These are phyloP conservation scores for Sardinella longiceps DNA, from an alignment of 2,797 vertebrate genomes.

Conservation along the genomic window DNA sequence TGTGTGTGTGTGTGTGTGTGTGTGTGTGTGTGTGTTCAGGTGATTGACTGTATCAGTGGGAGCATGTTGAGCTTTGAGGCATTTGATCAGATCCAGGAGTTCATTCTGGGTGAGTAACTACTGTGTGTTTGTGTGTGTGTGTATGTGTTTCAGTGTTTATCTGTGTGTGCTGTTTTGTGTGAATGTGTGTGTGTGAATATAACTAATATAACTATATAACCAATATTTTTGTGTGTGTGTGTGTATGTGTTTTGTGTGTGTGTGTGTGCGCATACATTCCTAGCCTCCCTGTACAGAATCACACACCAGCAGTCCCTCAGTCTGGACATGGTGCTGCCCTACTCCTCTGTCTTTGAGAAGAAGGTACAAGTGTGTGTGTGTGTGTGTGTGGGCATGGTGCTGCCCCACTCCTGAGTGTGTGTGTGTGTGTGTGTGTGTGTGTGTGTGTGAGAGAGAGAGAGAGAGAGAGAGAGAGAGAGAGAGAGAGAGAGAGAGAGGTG, in stretches of 20 bases:
- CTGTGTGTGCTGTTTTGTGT: neutral
- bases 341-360: slow-evolving; percentile 81
- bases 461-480: no score
- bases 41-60: slow-evolving; percentile 91
- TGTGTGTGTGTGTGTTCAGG: slow-evolving; percentile 74
- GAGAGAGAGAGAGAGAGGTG: no score
- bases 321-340: slow-evolving; percentile 87
- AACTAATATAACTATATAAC: no score
- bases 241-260: neutral
- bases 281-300: slow-evolving; percentile 88
- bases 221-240: neutral
- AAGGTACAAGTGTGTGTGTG: slow-evolving; percentile 60
- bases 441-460: no score
- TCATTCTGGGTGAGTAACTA: slow-evolving; percentile 85
- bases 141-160: neutral
- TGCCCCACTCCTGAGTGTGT: neutral
- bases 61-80: slow-evolving; percentile 78
- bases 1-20: neutral
- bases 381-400: neutral
- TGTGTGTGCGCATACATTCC: slow-evolving; percentile 20
- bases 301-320: slow-evolving; percentile 77
- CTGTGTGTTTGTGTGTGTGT: neutral
- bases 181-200: neutral
- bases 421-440: neutral
- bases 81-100: slow-evolving; percentile 95